Evolutionary conservation across 2,888 invertebrate genomes (phyloP).

Genomic region (Xestia rhomboidea): DNA sequence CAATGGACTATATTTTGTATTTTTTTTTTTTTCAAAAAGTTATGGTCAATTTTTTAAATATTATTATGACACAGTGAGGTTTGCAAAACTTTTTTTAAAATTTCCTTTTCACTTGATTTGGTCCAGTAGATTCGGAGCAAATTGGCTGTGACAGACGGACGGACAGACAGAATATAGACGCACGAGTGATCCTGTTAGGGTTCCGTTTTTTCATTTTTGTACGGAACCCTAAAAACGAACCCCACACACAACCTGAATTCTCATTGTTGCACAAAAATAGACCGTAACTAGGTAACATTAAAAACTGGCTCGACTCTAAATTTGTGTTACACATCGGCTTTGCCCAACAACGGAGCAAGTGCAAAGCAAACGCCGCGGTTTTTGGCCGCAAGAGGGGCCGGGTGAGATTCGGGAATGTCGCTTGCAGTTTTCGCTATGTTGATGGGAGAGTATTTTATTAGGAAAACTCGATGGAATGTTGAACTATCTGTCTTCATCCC

Average conservation of each 20-base stretch:
- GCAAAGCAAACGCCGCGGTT: slow-evolving; percentile 50
- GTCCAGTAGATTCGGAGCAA: too few species aligned
- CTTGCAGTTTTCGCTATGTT: slow-evolving; percentile 32
- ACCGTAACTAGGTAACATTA: slow-evolving; percentile 4
- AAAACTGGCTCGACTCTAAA: slow-evolving; percentile 10
- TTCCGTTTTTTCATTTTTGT: too few species aligned
- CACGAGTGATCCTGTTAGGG: too few species aligned
- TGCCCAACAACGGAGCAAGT: slow-evolving; percentile 21
- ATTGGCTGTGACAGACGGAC: too few species aligned
- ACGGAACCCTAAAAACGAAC: background rate
- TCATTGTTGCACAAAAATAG: slow-evolving; percentile 22
- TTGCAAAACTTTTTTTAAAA: too few species aligned
- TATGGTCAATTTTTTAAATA: too few species aligned
- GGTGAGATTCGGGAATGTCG: slow-evolving; percentile 51
- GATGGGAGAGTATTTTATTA: background rate
- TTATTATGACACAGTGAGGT: too few species aligned
- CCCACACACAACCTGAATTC: background rate
- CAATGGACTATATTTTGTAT: too few species aligned
- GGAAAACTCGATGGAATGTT: background rate
- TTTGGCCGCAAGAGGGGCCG: slow-evolving; percentile 43
- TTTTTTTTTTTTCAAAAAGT: too few species aligned
- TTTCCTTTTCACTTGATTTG: too few species aligned
- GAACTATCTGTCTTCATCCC: too few species aligned
- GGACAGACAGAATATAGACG: too few species aligned
- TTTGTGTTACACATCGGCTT: slow-evolving; percentile 5